Evolutionary conservation across 2,888 invertebrate species (phyloP).

Genomic region (Diloba caeruleocephala): DNA sequence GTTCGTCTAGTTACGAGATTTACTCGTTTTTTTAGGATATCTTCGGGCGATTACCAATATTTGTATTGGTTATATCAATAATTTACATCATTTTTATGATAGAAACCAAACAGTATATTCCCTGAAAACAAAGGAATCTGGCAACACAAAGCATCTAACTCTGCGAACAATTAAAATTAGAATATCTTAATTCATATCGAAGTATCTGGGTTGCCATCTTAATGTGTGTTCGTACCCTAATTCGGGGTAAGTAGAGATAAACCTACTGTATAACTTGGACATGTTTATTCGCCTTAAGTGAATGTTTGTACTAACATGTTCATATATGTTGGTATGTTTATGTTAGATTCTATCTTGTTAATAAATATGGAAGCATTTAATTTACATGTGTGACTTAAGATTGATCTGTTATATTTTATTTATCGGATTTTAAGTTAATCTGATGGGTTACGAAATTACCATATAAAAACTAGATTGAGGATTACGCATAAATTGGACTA

Average conservation of each 20-base stretch:
- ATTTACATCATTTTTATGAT: neutral
- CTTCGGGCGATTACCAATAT: too few species aligned
- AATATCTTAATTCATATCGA: conserved; percentile 93
- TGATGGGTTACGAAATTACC: too few species aligned
- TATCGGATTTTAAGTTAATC: too few species aligned
- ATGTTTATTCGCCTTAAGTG: conserved; percentile 86
- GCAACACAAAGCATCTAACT: conserved; percentile 62
- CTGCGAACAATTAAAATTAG: conserved; percentile 89
- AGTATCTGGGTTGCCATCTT: conserved; percentile 88
- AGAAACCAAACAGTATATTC: conserved; percentile 14
- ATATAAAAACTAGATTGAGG: too few species aligned
- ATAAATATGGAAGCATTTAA: conserved; percentile 26
- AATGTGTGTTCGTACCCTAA: conserved; percentile 86
- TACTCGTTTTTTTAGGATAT: too few species aligned
- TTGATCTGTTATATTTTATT: neutral
- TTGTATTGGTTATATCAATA: too few species aligned
- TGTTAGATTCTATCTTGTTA: conserved; percentile 30
- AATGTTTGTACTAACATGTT: conserved; percentile 64
- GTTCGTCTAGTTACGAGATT: too few species aligned
- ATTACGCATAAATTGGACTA: too few species aligned
- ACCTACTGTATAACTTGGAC: conserved; percentile 73
- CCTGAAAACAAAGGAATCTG: conserved; percentile 55
- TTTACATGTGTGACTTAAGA: conserved; percentile 7
- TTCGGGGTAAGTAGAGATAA: conserved; percentile 84
- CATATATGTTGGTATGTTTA: conserved; percentile 32